Evolutionary conservation across 2,113 vertebrate species (phyloP).

Genomic region (Kryptolebias marmoratus): DNA sequence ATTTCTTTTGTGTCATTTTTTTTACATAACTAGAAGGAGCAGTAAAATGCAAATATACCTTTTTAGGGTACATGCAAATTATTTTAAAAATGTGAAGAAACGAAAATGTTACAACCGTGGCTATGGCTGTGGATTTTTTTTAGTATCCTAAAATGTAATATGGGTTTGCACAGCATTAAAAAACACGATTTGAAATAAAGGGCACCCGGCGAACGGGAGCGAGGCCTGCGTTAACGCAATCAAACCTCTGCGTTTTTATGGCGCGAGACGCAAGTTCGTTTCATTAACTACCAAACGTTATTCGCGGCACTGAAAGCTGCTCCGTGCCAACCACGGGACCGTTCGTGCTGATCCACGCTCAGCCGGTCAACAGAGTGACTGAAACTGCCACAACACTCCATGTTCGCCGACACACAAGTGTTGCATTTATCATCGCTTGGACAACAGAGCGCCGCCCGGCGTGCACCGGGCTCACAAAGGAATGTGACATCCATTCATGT

Average conservation of each 20-base stretch:
- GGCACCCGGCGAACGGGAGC: no score
- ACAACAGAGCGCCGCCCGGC: constrained; percentile 34
- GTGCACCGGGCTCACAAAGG: constrained; percentile 10
- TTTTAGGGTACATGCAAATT: background rate
- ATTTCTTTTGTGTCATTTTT: background rate
- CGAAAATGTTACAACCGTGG: background rate
- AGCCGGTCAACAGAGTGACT: constrained; percentile 21
- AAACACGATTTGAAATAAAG: no score
- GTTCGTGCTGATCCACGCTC: constrained; percentile 7
- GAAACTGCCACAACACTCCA: constrained; percentile 15
- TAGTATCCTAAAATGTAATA: no score
- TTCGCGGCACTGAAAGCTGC: background rate
- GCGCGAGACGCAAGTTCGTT: no score
- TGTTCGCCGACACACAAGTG: constrained; percentile 46
- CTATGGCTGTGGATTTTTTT: background rate
- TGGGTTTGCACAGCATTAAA: no score
- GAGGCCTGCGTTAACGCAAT: no score
- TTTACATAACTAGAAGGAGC: background rate
- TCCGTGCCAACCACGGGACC: background rate
- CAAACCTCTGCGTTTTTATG: no score
- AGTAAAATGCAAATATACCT: constrained; percentile 35
- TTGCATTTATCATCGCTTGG: constrained; percentile 63
- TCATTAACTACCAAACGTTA: constrained; percentile 10
- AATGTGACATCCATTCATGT: constrained; percentile 36
- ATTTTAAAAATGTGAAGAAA: no score